Conservation (phyloP, 2,888 invertebrate species). For the Agrilus biguttatus region DNA sequence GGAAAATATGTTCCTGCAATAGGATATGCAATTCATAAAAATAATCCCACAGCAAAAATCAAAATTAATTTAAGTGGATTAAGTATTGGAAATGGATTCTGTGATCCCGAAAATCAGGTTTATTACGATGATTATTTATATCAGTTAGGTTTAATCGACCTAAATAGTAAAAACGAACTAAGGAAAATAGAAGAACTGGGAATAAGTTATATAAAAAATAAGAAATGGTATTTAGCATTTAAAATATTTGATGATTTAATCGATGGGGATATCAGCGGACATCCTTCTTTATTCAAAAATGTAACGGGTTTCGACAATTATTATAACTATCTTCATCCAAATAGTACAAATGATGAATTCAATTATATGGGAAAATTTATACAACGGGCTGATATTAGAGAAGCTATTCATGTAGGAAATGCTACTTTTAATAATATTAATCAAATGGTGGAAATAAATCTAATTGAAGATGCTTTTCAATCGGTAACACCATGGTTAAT, state of each 20-base stretch:
- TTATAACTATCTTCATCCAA: conserved; percentile 50
- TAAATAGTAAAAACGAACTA: conserved; percentile 42
- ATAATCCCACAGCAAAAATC: conserved; percentile 33
- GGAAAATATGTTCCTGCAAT: conserved; percentile 48
- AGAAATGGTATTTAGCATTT: conserved; percentile 55
- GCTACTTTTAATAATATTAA: conserved; percentile 34
- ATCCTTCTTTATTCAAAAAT: conserved; percentile 44
- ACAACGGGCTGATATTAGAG: conserved; percentile 30
- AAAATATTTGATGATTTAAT: conserved; percentile 55
- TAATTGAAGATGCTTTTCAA: conserved; percentile 42
- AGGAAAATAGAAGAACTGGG: conserved; percentile 44
- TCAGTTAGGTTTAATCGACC: conserved; percentile 51
- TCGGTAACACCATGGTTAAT: conserved; percentile 37
- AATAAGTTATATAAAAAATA: conserved; percentile 42
- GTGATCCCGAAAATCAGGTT: conserved; percentile 57
- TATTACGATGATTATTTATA: conserved; percentile 59
- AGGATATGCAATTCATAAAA: conserved; percentile 48
- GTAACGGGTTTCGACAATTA: conserved; percentile 56
- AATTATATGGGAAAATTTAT: conserved; percentile 10
- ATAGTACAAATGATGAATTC: conserved; percentile 30
- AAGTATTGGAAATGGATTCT: conserved; percentile 58
- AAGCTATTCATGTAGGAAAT: conserved; percentile 47
- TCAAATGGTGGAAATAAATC: conserved; percentile 36
- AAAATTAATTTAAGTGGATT: conserved; percentile 51
- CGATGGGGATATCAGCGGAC: conserved; percentile 39